Percentiles rank a stretch among this genome's conserved stretches.
Evolutionary conservation across 2,888 invertebrate species (phyloP).

Genomic region (Pristionchus maxplancki): DNA sequence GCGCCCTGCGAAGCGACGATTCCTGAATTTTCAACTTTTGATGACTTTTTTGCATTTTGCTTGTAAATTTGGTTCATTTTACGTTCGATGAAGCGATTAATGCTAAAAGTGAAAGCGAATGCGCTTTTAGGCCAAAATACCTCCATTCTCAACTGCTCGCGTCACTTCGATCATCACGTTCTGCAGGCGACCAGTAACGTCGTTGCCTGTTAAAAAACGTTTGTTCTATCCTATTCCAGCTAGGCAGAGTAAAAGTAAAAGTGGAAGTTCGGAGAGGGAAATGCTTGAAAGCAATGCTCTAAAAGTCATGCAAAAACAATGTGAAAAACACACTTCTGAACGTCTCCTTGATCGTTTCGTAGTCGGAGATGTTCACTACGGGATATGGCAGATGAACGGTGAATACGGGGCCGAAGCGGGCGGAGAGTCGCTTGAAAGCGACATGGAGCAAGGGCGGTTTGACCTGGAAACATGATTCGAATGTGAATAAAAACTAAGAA

Average conservation of each 20-base stretch:
- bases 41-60: not conserved
- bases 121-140: not conserved
- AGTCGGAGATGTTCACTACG: slow-evolving; percentile 25
- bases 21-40: not conserved
- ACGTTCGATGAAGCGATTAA: no score
- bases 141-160: not conserved
- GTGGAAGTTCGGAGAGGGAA: no score
- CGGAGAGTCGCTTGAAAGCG: not conserved
- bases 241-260: no score
- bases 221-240: no score
- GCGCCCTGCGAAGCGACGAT: slow-evolving; percentile 12
- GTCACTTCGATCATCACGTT: not conserved
- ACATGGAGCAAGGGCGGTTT: not conserved
- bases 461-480: not conserved
- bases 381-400: slow-evolving; percentile 18
- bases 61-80: no score
- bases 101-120: not conserved
- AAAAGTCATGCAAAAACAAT: not conserved
- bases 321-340: not conserved
- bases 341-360: not conserved
- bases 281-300: no score
- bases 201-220: slow-evolving; percentile 27
- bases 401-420: not conserved
- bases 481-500: no score
- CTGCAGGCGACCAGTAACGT: not conserved